phyloP scores from a whole-genome alignment of 2,888 invertebrate genomes.

The Cistogaster globosa region DNA sequence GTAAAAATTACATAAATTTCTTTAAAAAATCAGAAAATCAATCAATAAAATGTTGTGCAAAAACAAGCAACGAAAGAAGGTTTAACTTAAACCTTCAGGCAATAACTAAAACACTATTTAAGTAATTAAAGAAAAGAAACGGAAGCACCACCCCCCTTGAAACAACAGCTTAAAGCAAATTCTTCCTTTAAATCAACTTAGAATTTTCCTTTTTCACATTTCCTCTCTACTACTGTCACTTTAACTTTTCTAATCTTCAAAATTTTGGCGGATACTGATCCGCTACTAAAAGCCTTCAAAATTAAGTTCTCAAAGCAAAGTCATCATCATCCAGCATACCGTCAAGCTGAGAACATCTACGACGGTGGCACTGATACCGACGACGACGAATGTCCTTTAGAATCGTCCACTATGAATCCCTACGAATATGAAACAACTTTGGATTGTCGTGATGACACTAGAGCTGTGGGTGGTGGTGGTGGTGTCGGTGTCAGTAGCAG shows the following conservation, averaged over 20 bases:
- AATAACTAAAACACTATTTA: no score
- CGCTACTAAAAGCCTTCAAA: slow-evolving; percentile 78
- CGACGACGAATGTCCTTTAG: slow-evolving; percentile 82
- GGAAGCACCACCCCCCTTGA: neutral
- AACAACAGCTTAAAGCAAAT: neutral
- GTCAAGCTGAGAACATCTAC: slow-evolving; percentile 82
- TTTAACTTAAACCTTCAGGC: no score
- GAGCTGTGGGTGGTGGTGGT: slow-evolving; percentile 76
- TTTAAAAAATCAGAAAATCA: no score
- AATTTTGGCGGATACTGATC: slow-evolving; percentile 56
- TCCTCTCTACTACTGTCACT: neutral
- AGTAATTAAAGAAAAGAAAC: no score
- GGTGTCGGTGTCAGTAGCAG: slow-evolving; percentile 73
- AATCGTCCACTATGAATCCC: slow-evolving; percentile 82
- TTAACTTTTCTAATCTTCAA: slow-evolving; percentile 29
- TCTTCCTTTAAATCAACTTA: neutral
- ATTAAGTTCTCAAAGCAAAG: slow-evolving; percentile 82
- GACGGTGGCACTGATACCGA: slow-evolving; percentile 82
- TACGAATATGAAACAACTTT: slow-evolving; percentile 83
- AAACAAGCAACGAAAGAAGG: no score
- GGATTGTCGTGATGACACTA: slow-evolving; percentile 82
- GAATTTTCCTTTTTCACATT: neutral
- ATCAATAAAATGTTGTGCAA: no score
- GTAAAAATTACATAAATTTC: no score
- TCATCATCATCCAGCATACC: slow-evolving; percentile 80